phyloP scores from a whole-genome alignment of 2,797 vertebrate species.

The Sphenopsis melanotis region DNA sequence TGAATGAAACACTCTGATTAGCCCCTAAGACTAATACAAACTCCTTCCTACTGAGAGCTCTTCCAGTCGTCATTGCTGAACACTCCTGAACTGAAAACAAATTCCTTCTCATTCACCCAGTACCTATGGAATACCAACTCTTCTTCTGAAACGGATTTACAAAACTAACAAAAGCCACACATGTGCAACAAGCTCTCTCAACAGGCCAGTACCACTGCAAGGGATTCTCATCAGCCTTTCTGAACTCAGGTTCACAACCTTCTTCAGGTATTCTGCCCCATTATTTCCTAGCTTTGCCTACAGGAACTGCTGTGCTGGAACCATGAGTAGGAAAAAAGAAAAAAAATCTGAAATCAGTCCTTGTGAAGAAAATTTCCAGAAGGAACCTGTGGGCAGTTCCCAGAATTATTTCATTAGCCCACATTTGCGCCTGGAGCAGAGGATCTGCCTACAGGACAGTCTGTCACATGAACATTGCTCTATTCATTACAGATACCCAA shows the following conservation, averaged over 20 bases:
- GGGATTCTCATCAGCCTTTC: not conserved
- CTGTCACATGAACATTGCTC: conserved; percentile 33
- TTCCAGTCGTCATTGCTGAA: not conserved
- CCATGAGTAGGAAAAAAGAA: accelerated
- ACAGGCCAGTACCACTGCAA: not conserved
- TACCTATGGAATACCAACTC: not conserved
- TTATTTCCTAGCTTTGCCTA: not conserved
- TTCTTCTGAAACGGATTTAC: not conserved
- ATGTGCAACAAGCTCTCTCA: not conserved
- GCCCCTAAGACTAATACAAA: not conserved
- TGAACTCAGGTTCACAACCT: not conserved
- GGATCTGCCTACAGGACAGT: conserved; percentile 26
- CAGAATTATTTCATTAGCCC: conserved; percentile 10
- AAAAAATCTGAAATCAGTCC: not conserved
- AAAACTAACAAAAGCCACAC: not conserved
- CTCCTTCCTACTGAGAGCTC: not conserved
- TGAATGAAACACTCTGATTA: not conserved
- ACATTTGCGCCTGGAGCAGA: not conserved
- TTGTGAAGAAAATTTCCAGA: not conserved
- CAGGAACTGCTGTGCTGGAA: not conserved
- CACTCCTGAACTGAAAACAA: not conserved
- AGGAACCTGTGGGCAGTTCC: not conserved
- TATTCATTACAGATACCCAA: conserved; percentile 5
- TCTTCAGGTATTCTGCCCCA: not conserved
- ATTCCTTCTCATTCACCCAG: not conserved